Conservation (phyloP, 2,888 invertebrate genomes). For the Clistopyga incitator region DNA sequence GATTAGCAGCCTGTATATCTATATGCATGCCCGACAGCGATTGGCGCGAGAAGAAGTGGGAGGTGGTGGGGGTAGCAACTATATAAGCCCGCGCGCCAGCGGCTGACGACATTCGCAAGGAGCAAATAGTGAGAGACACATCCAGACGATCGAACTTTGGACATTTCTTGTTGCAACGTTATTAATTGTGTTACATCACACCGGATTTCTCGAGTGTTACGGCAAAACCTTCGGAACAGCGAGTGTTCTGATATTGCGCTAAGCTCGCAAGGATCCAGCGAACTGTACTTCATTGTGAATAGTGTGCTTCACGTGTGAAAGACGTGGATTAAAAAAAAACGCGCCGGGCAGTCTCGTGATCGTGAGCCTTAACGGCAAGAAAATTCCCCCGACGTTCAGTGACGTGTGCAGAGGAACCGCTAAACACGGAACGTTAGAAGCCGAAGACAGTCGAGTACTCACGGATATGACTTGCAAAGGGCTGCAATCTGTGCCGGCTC, state of each 20-base stretch:
- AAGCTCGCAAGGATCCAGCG: not conserved
- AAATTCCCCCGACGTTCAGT: conserved; percentile 76
- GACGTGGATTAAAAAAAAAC: not conserved
- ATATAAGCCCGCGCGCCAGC: conserved; percentile 59
- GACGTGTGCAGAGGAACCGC: conserved; percentile 74
- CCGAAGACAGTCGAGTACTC: conserved; percentile 41
- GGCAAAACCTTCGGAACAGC: not conserved
- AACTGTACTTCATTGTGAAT: not conserved
- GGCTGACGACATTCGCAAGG: conserved; percentile 64
- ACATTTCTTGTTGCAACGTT: not conserved
- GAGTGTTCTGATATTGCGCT: not conserved
- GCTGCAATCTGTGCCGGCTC: conserved; percentile 69
- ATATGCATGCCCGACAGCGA: not conserved
- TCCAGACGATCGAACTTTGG: not conserved
- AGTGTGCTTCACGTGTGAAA: conserved; percentile 9
- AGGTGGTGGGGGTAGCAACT: conserved; percentile 55
- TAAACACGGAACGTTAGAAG: conserved; percentile 52
- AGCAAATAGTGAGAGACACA: conserved; percentile 26
- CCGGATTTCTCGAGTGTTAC: not conserved
- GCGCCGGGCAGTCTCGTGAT: not conserved
- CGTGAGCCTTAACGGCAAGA: conserved; percentile 45
- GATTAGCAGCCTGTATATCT: not conserved
- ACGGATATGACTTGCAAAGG: conserved; percentile 76
- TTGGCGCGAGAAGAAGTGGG: conserved; percentile 21
- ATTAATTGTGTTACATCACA: conserved; percentile 11